phyloP scores from a whole-genome alignment of 2,888 invertebrate species.

The Drosophila eohydei region DNA sequence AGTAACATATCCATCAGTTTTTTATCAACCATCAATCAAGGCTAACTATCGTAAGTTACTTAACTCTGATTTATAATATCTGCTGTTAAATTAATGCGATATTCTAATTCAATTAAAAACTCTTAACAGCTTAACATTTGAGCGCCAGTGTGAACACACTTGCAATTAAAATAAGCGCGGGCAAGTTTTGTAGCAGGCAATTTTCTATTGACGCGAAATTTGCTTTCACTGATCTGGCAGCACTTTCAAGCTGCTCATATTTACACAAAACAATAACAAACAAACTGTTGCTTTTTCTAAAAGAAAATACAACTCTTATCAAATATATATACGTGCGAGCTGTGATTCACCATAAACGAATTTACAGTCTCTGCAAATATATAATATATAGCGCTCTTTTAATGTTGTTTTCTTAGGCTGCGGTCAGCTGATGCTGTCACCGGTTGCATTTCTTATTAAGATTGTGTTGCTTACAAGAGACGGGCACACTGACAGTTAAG shows the following conservation, averaged over 20 bases:
- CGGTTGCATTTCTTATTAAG: constrained; percentile 33
- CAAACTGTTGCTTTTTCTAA: not conserved
- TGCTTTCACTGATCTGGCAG: constrained; percentile 18
- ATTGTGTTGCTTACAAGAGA: constrained; percentile 5
- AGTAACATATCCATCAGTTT: constrained; percentile 19
- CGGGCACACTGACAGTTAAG: constrained; percentile 48
- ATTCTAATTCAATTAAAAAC: not conserved
- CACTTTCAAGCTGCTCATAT: not conserved
- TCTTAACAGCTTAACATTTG: not conserved
- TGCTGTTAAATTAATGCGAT: not conserved
- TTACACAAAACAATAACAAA: constrained; percentile 9
- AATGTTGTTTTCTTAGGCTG: not conserved
- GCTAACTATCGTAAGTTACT: too few species aligned
- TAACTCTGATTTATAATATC: not conserved
- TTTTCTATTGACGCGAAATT: not conserved
- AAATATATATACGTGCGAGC: too few species aligned
- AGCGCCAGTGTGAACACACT: not conserved
- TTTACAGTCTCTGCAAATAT: not conserved
- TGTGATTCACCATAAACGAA: rapidly evolving
- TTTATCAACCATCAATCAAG: not conserved
- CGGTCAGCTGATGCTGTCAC: constrained; percentile 34
- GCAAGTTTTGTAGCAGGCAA: not conserved
- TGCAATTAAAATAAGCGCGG: not conserved
- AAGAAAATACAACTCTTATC: not conserved
- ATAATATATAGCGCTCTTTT: too few species aligned